Evolutionary conservation across 2,888 invertebrate genomes (phyloP).

Genomic region (Morpho helenor): DNA sequence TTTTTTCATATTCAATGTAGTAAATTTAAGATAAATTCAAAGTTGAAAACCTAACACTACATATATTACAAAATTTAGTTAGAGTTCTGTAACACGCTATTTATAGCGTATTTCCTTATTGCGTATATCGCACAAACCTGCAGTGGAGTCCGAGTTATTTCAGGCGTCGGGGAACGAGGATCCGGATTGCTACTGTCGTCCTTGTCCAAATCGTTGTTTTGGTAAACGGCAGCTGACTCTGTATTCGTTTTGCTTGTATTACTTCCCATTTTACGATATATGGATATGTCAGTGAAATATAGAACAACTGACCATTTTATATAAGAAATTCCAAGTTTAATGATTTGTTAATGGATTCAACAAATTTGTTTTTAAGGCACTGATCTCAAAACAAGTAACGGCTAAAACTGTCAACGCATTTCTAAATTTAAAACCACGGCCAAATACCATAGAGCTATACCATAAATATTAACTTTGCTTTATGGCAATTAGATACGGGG

Average conservation of each 20-base stretch:
- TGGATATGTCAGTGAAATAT: not conserved
- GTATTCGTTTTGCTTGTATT: constrained; percentile 58
- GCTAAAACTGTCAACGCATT: constrained; percentile 52
- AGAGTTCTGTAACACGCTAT: not conserved
- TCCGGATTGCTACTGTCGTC: constrained; percentile 57
- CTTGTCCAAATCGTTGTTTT: constrained; percentile 48
- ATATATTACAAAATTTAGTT: no score
- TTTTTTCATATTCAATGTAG: no score
- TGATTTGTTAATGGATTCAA: not conserved
- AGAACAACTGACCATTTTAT: constrained; percentile 6
- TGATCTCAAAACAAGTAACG: constrained; percentile 56
- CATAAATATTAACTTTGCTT: constrained; percentile 3
- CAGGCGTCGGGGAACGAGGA: constrained; percentile 80
- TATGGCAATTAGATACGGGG: not conserved
- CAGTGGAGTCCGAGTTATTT: constrained; percentile 79
- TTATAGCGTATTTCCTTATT: constrained; percentile 11
- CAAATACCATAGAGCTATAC: not conserved
- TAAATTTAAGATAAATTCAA: no score
- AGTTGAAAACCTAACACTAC: no score
- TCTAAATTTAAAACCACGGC: constrained; percentile 48
- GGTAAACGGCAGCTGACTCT: constrained; percentile 42
- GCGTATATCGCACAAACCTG: constrained; percentile 57
- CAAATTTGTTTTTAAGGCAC: constrained; percentile 2
- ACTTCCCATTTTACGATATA: constrained; percentile 50
- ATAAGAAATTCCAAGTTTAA: not conserved